Evolutionary conservation across 2,113 vertebrate genomes (phyloP).

Genomic region (Ictalurus furcatus): DNA sequence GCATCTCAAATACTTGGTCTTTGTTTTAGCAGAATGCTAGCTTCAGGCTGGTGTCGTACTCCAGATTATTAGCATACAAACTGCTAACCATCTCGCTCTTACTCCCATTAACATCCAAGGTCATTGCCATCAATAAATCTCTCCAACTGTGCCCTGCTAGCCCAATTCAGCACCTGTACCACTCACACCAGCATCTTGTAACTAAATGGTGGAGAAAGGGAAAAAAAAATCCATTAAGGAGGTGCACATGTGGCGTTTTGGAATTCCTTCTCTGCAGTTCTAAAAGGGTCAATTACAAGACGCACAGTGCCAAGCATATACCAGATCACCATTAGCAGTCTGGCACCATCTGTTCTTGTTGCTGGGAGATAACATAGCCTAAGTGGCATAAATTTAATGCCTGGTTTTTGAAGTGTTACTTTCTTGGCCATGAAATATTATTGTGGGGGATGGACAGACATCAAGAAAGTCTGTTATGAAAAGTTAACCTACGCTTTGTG

Average conservation of each 20-base stretch:
- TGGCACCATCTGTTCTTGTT: slow-evolving; percentile 61
- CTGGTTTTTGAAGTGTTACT: slow-evolving; percentile 49
- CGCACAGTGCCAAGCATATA: slow-evolving; percentile 58
- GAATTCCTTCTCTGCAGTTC: slow-evolving; percentile 51
- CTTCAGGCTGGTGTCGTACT: neutral
- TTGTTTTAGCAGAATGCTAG: neutral
- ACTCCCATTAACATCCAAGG: slow-evolving; percentile 31
- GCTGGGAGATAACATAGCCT: slow-evolving; percentile 52
- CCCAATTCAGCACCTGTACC: slow-evolving; percentile 33
- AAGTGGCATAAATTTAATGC: slow-evolving; percentile 56
- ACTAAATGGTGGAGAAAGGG: slow-evolving; percentile 63
- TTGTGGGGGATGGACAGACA: slow-evolving; percentile 41
- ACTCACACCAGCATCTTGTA: slow-evolving; percentile 46
- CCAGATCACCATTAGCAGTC: slow-evolving; percentile 64
- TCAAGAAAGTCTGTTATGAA: slow-evolving; percentile 25
- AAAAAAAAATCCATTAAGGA: slow-evolving; percentile 54
- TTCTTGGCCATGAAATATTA: slow-evolving; percentile 56
- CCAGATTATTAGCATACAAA: slow-evolving; percentile 34
- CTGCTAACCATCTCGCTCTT: slow-evolving; percentile 13
- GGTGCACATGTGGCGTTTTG: slow-evolving; percentile 38
- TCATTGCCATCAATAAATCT: slow-evolving; percentile 37
- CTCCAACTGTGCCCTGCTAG: slow-evolving; percentile 13
- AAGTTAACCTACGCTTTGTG: slow-evolving; percentile 34
- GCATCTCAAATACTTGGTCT: neutral
- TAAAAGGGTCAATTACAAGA: slow-evolving; percentile 68